Evolutionary conservation across 1,140 invertebrate species (phyloP), one percentile per base, ranked within the genome.

Genomic region (Druon quercuslanigerum): DNA sequence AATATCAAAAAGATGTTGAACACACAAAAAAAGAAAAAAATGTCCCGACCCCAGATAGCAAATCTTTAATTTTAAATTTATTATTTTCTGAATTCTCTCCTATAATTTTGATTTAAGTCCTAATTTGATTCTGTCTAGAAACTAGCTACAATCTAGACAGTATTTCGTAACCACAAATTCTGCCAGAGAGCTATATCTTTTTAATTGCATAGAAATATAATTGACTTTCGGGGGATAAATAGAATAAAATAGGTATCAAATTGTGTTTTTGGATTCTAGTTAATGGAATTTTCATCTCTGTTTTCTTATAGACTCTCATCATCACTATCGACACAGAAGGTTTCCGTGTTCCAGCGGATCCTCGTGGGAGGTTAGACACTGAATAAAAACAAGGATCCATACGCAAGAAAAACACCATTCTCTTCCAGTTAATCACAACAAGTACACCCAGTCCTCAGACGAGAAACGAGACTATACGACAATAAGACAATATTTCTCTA

Each of bases 311-410:
- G 74, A 9, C 75, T 82, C 76, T 78, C 80, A 76, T 73, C 79
- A 75, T 80, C 74, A 77, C 70, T 78, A 79, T 79, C 79, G 74
- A 71, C 60, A 66, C 20, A 46, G n/a, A n/a, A 74, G 71, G 78
- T 87, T 84, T 85, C 77, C 77, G 80, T 84, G 86, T 87, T 87
- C 76, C 83, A 85, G 79, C 70, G 75, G 77, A 82, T 88, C 84
- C 81, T 87, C 84, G 82, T 81, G 84, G 76, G 82, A 86, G 80
- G 80, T 77, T 79, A 77, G 56, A 71, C 82, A 79, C 74, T 74
- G 79, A 81, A 82, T 79, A 78, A 88, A 84, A 87, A 89, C 89
- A 90, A 82, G 86, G 88, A 87, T 86, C 88, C 86, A 88, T 90
- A 88, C 82, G 79, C 85, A 86, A 89, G 85, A 88, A 90, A 88